Evolutionary conservation across 2,113 vertebrate species (phyloP).

Genomic region (Lutjanus erythropterus): DNA sequence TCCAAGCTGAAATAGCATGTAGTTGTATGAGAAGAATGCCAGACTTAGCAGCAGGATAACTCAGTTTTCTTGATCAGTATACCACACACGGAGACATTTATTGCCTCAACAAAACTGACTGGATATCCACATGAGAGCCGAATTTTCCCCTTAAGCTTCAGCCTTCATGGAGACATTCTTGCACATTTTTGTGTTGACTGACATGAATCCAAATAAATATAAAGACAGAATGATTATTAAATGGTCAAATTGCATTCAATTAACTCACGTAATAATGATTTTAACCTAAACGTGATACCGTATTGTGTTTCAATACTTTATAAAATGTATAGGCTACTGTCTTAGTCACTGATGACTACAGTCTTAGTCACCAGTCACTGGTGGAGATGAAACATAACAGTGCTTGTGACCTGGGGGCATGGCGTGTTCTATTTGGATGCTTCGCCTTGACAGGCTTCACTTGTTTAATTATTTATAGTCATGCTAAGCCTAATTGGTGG

Average conservation of each 20-base stretch:
- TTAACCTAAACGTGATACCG: background rate
- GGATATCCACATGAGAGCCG: too few species aligned
- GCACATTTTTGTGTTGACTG: background rate
- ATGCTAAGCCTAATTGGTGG: constrained; percentile 44
- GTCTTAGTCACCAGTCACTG: background rate
- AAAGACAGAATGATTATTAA: background rate
- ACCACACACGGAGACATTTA: too few species aligned
- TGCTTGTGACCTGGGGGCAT: constrained; percentile 50
- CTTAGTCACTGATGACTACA: background rate
- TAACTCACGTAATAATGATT: background rate
- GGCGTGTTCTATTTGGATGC: constrained; percentile 63
- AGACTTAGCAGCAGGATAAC: too few species aligned
- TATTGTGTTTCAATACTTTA: background rate
- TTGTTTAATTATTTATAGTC: constrained; percentile 62
- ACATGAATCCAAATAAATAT: background rate
- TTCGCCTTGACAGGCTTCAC: constrained; percentile 49
- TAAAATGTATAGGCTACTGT: background rate
- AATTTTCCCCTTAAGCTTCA: too few species aligned
- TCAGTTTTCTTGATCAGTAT: too few species aligned
- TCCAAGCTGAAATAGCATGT: too few species aligned
- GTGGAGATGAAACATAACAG: constrained; percentile 46
- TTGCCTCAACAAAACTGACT: too few species aligned
- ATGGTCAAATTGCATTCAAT: background rate
- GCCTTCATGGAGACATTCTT: background rate
- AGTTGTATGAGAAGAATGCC: too few species aligned